phyloP scores from a whole-genome alignment of 1,140 invertebrate species.

The Wasmannia auropunctata region DNA sequence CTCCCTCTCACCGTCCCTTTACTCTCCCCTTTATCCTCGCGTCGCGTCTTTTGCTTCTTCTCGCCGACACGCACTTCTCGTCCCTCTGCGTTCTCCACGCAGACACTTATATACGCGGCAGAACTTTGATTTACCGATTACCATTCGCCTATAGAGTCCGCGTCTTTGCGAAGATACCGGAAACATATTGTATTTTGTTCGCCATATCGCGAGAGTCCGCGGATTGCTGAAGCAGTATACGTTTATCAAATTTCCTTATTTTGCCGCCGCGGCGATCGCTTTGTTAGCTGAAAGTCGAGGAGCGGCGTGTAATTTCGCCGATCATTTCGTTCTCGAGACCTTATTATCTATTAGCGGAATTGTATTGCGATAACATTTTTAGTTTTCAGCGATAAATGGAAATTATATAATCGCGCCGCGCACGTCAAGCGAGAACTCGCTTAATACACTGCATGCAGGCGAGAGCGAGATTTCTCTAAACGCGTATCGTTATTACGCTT shows the following conservation, averaged over 20 bases:
- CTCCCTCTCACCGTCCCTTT: neutral
- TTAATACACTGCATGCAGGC: neutral
- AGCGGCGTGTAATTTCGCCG: neutral
- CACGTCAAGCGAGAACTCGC: neutral
- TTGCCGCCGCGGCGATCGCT: neutral
- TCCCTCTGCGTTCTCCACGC: neutral
- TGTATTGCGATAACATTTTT: neutral
- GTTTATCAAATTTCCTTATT: constrained; percentile 1
- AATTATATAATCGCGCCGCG: neutral
- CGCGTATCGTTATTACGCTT: neutral
- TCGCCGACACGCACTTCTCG: neutral
- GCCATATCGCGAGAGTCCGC: neutral
- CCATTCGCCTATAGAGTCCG: neutral
- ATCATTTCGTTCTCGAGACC: neutral
- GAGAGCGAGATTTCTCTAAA: neutral
- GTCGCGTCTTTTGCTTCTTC: constrained; percentile 41
- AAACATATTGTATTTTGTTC: neutral
- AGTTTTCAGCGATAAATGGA: neutral
- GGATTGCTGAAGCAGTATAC: neutral
- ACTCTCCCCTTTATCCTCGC: neutral
- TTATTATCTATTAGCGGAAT: neutral
- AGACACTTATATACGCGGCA: too few species aligned
- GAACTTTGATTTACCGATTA: neutral
- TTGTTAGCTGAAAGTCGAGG: neutral
- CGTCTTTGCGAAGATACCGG: neutral